Base-by-base conservation (phyloP, 64 coral and sea anemone species). In the Astreopora myriophthalma region DNA sequence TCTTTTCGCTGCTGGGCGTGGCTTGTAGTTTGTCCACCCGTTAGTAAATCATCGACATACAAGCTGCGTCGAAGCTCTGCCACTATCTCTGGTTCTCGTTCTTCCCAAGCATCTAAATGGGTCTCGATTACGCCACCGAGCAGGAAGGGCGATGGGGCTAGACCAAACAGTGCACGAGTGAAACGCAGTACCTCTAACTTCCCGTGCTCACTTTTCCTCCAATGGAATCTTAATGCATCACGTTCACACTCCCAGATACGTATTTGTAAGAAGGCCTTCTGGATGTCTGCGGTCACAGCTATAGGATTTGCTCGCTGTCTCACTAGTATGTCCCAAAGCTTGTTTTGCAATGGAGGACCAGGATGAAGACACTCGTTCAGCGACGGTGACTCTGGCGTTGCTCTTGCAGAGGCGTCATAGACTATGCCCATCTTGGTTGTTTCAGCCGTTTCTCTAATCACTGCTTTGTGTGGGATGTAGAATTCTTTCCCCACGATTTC, bases 401-500 rank as follows among this genome's bases (percentile, higher is more conserved):
- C 61, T 27, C 64, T 34, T 46, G 86, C 86, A 8, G 71, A 89
- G 3, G 44, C 86, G 22, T 89, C 86, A 63, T 89, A 89, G 0
- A 89, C 86, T 49, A 89, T 57, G 34, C 55, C 27, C 31, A 44
- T 73, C 37, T 89, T 89, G 16, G 85, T 87, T 1, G 36, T 73
- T 55, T 87, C 42, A 34, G 86, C 86, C 30, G 19, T 57, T 76
- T 89, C 72, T 39, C 73, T 33, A 27, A 89, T 67, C 8, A 89
- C 74, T 62, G 87, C 25, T 37, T 89, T 89, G 34, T 63, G 61
- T 38, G 87, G 72, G 27, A 76, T 75, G 67, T 89, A 76, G 19
- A 89, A 89, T 65, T 89, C 87, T 17, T 27, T 74, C 12, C 86
- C 86, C 6, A 9, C 26, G 6, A 61, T 40, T 48, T 48, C 66